Evolutionary conservation across 1,140 invertebrate genomes (phyloP), one percentile per base, ranked within the genome.

Genomic region (Galleria mellonella): DNA sequence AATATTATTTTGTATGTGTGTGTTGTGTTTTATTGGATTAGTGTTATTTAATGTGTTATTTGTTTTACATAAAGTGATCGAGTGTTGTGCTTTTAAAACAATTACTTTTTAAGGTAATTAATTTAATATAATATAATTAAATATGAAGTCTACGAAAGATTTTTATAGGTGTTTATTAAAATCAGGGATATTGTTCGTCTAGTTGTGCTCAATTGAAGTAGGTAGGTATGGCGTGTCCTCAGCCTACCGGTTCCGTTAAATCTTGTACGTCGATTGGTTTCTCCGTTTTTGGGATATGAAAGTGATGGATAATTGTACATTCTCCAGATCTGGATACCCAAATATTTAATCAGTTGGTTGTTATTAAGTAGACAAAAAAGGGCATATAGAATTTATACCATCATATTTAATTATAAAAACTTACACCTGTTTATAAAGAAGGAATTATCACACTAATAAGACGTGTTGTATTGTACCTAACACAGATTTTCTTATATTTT

Each of bases 191-290:
- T 12, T 27, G 32, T 33, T 23, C 17, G 15, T n/a, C 41, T 43
- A 43, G 29, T 9, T 17, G 11, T 1, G 4, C 23, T 17, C n/a
- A n/a, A n/a, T n/a, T n/a, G n/a, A n/a, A 9, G 14, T 4, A 17
- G 17, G 4, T 17, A 23, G 17, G 17, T 15, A 13, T 17, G n/a
- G 13, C 14, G 5, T 32, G 36, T 38, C 10, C 43, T 39, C 27
- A 14, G 9, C 9, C 28, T 66, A 49, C 42, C 48, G 45, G 50
- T 65, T 50, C 54, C 62, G 62, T 65, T n/a, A n/a, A n/a, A n/a
- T n/a, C 39, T 41, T 53, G 45, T 46, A 44, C 31, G 14, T 38
- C 48, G 50, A 47, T 47, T 52, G 48, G 32, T 17, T 47, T 39
- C 37, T 33, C 43, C 42, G 11, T 40, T 44, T 51, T 44, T 40